Percentiles rank a stretch among this genome's conserved stretches.
Conservation (phyloP, 2,888 invertebrate genomes). For the Operophtera brumata region DNA sequence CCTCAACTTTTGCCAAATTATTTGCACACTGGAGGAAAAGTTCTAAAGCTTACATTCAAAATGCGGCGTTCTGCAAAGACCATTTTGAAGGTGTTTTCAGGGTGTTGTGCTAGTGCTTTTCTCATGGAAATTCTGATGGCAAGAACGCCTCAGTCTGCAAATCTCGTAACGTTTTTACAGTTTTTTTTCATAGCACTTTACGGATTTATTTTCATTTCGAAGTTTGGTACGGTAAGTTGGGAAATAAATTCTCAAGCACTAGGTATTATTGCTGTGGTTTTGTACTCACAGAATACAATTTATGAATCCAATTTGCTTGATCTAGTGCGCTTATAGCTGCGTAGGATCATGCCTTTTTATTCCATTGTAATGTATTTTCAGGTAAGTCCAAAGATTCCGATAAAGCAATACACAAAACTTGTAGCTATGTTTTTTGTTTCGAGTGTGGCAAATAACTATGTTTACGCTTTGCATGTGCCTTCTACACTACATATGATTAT, state of each 20-base stretch:
- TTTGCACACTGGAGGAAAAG: no score
- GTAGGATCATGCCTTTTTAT: no score
- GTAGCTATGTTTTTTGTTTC: slow-evolving; percentile 70
- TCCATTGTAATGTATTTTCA: slow-evolving; percentile 46
- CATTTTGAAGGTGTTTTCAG: slow-evolving; percentile 57
- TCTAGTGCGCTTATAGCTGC: no score
- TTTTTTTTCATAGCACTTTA: slow-evolving; percentile 65
- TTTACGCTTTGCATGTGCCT: slow-evolving; percentile 74
- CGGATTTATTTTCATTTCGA: slow-evolving; percentile 58
- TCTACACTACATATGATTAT: slow-evolving; percentile 76
- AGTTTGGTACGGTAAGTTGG: slow-evolving; percentile 60
- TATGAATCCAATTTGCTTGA: no score
- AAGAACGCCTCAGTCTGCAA: slow-evolving; percentile 57
- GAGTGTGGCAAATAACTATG: slow-evolving; percentile 75
- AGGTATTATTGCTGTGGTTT: no score
- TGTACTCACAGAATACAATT: no score
- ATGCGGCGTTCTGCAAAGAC: slow-evolving; percentile 54
- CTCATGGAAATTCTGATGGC: slow-evolving; percentile 73
- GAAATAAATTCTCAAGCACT: background rate
- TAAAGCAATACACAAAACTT: slow-evolving; percentile 63
- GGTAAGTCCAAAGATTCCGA: slow-evolving; percentile 67
- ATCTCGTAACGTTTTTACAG: slow-evolving; percentile 70
- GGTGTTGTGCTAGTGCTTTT: slow-evolving; percentile 67
- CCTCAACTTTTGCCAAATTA: background rate
- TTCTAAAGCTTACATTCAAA: background rate